Evolutionary conservation across 1,140 invertebrate species (phyloP).

Genomic region (Pseudomyrmex gracilis): DNA sequence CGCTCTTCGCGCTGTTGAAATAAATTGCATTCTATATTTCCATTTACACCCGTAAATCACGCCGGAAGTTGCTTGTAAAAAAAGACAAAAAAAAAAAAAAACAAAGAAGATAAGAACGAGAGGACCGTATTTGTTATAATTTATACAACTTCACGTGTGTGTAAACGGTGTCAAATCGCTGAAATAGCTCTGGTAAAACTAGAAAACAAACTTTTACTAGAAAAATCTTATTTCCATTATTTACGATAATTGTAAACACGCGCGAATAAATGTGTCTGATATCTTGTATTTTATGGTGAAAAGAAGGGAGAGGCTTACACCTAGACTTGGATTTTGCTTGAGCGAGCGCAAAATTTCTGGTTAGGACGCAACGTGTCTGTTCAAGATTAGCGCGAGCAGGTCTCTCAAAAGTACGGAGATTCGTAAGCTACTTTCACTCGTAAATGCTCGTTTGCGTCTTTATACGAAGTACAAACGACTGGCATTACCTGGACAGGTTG

Average conservation of each 20-base stretch:
- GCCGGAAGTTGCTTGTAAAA: too few relatives aligned
- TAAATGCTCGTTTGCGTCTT: constrained; percentile 61
- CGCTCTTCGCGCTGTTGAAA: not conserved
- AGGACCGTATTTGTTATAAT: too few relatives aligned
- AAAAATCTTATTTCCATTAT: too few relatives aligned
- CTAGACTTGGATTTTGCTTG: constrained; percentile 29
- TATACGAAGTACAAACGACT: constrained; percentile 55
- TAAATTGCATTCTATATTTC: too few relatives aligned
- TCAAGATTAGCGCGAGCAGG: constrained; percentile 16
- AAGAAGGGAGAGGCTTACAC: not conserved
- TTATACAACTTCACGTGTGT: too few relatives aligned
- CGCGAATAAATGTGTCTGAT: constrained; percentile 4
- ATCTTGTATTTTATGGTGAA: constrained; percentile 13
- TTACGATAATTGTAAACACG: constrained; percentile 13
- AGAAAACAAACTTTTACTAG: too few relatives aligned
- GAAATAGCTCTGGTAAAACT: too few relatives aligned
- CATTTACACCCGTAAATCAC: too few relatives aligned
- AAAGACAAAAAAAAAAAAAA: too few relatives aligned
- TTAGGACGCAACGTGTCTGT: constrained; percentile 1
- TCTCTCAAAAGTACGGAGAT: constrained; percentile 44
- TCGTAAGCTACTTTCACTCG: constrained; percentile 56
- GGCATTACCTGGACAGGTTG: constrained; percentile 44
- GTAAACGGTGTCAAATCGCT: too few relatives aligned
- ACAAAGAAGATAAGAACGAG: too few relatives aligned
- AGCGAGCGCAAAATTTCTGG: constrained; percentile 43